These are phyloP conservation scores for Pardosa pseudoannulata DNA, from an alignment of 2,888 invertebrate species.

Conservation along the genomic window DNA sequence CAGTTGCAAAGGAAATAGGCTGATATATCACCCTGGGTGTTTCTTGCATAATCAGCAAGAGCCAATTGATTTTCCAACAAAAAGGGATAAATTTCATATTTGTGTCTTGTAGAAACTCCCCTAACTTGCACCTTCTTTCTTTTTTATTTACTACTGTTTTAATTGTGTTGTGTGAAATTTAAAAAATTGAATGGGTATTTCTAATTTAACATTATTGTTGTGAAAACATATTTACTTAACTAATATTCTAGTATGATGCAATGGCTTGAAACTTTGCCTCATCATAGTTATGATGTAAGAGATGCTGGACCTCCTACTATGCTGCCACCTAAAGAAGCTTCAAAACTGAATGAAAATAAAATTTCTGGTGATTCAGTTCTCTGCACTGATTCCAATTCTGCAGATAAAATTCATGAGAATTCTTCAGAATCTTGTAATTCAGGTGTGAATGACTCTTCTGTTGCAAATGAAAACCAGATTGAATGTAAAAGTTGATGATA, in stretches of 20 bases:
- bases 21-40: no score
- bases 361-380: background rate
- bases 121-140: no score
- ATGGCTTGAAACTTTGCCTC: conserved; percentile 73
- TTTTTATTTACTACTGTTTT: no score
- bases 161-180: no score
- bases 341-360: background rate
- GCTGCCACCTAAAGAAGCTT: conserved; percentile 32
- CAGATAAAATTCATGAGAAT: background rate
- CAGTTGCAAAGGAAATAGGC: no score
- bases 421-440: background rate
- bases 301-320: conserved; percentile 50
- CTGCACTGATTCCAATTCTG: background rate
- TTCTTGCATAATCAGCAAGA: no score
- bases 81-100: no score
- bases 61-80: no score
- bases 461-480: conserved; percentile 27
- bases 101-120: no score
- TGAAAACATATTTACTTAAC: no score
- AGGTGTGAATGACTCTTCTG: background rate
- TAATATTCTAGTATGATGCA: conserved; percentile 70
- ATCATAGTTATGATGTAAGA: conserved; percentile 73
- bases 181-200: no score
- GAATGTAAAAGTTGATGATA: conserved; percentile 46
- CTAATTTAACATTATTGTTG: no score